These are phyloP conservation scores for Drosophila siamana DNA, from an alignment of 2,888 invertebrate species.

Conservation along the genomic window DNA sequence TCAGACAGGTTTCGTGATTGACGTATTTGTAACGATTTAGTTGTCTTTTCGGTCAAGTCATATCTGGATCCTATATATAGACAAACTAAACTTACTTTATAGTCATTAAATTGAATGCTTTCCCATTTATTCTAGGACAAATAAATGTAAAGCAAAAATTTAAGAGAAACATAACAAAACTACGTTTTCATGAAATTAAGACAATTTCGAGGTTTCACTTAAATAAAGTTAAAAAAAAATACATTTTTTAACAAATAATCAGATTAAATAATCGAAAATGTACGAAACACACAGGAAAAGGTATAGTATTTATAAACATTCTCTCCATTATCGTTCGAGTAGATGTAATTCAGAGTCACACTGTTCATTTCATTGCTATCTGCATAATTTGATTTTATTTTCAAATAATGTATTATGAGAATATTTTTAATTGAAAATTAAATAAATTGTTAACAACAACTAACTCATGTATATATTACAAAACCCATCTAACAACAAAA, in stretches of 20 bases:
- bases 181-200: constrained; percentile 80
- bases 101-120: constrained; percentile 3
- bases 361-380: constrained; percentile 11
- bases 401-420: constrained; percentile 5
- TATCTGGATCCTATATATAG: constrained; percentile 15
- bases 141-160: constrained; percentile 3
- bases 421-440: constrained; percentile 26
- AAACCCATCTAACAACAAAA: constrained; percentile 53
- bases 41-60: constrained; percentile 8
- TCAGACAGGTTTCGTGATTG: constrained; percentile 41
- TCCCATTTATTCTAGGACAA: background rate
- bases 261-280: constrained; percentile 34
- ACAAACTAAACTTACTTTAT: constrained; percentile 5
- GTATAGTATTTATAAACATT: constrained; percentile 32
- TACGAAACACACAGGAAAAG: constrained; percentile 17
- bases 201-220: constrained; percentile 84
- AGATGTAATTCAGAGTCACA: constrained; percentile 40
- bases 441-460: constrained; percentile 80
- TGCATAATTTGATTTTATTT: constrained; percentile 2
- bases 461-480: constrained; percentile 78
- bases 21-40: constrained; percentile 14
- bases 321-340: constrained; percentile 35
- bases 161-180: constrained; percentile 43
- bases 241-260: constrained; percentile 31
- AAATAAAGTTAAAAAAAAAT: constrained; percentile 56